These are phyloP conservation scores for Paradoxurus hermaphroditus DNA, from an alignment of 2,113 vertebrate genomes.

Conservation along the genomic window DNA sequence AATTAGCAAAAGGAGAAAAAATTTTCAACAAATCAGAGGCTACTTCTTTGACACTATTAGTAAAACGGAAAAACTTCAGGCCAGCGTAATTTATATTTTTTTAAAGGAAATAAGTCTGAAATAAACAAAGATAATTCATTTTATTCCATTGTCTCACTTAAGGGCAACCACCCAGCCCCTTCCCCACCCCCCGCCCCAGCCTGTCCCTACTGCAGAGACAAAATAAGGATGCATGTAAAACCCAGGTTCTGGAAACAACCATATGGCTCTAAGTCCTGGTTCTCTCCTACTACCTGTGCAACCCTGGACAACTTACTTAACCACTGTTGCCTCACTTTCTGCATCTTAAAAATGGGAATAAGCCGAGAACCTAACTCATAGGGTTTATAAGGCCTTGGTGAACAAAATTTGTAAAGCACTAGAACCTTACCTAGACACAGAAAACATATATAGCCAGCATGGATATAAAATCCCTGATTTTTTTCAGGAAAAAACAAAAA, in stretches of 20 bases:
- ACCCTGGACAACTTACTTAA: neutral
- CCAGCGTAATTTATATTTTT: neutral
- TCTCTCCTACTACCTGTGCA: neutral
- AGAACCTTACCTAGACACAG: neutral
- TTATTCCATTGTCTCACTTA: neutral
- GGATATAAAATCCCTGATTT: no score
- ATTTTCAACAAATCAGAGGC: neutral
- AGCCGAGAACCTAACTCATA: neutral
- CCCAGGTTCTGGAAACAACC: neutral
- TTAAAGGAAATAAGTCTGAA: neutral
- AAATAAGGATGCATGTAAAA: neutral
- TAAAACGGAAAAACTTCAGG: neutral
- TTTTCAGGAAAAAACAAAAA: no score
- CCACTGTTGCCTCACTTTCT: neutral
- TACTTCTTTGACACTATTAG: neutral
- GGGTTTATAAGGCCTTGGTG: neutral
- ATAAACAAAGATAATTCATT: neutral
- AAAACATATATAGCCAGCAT: neutral
- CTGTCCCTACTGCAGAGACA: neutral
- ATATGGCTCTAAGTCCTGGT: neutral
- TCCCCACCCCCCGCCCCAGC: rapidly evolving
- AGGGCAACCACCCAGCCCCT: neutral
- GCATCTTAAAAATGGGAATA: neutral
- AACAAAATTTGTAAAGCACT: neutral
- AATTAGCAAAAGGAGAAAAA: neutral